Base-by-base conservation (phyloP, 2,888 invertebrate species). In the Caenorhabditis zanzibari region DNA sequence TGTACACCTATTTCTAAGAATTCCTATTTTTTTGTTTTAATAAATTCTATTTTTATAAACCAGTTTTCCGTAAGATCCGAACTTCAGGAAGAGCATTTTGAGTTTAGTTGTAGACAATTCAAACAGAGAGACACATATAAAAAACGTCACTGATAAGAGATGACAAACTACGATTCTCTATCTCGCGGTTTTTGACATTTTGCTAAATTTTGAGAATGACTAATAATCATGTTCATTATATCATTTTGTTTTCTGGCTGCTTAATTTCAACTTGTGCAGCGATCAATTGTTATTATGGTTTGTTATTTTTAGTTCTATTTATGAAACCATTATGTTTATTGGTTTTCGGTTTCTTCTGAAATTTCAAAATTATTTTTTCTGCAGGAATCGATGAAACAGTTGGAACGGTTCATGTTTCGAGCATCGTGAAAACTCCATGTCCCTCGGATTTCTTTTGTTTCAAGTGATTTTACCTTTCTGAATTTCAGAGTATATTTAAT, bases 301-400 rank as follows among this genome's bases (percentile, higher is more conserved):
- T 26, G 22, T 47, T 47, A 28, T 28, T 64, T 47, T n/a, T 10
- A 4, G 10, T 9, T 28, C n/a, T n/a, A n/a, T n/a, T n/a, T n/a
- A n/a, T 24, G 22, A 14, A 44, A 28, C 24, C 7, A 26, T 26
- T 14, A 14, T 54, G 54, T 12, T 26, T 3, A 14, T 54, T 54
- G 54, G 26, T 54, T 26, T 26, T 14, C 14, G 24, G 14, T 54
- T 54, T 26, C 26, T 54, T 26, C 12, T 10, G 24, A 54, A 64
- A 38, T 32, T 32, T n/a, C 47, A 52, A 49, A 24, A 38, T 49
- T 44, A 26, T 19, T 32, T 19, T 32, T 35, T 12, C 19, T 59
- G 68, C 32, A 77, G 79, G 79, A 71, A 64, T 79, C n/a, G 71
- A 71, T 26, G 71, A 79, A 26, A 79, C 41, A 7, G 79, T 64